Conservation (phyloP, 2,797 vertebrate species). For the Anolis apletophallus region DNA sequence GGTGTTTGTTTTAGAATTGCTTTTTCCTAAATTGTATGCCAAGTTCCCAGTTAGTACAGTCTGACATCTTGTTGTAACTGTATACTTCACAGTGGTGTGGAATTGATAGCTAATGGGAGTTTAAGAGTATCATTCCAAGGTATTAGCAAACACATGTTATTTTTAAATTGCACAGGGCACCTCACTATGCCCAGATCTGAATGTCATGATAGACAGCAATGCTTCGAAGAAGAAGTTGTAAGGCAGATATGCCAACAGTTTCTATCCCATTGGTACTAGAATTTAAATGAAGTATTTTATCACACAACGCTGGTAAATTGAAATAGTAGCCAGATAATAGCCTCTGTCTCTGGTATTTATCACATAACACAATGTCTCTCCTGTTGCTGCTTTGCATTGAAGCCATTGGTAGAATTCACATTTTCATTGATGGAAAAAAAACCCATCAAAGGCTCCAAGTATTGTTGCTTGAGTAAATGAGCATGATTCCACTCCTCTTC, state of each 20-base stretch:
- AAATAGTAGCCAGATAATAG: no score
- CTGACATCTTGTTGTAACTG: conserved; percentile 42
- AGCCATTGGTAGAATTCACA: no score
- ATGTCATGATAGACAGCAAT: conserved; percentile 33
- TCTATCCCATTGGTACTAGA: neutral
- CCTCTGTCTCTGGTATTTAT: no score
- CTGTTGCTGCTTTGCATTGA: no score
- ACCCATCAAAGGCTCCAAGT: no score
- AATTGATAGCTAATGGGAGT: conserved; percentile 44
- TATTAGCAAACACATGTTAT: conserved; percentile 38
- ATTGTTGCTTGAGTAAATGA: no score
- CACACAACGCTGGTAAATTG: no score
- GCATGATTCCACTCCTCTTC: no score
- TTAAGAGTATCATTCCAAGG: conserved; percentile 47
- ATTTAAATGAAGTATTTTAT: neutral
- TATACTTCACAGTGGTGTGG: conserved; percentile 29
- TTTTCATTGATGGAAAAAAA: no score
- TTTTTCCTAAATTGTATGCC: conserved; percentile 35
- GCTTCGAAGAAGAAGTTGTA: conserved; percentile 14
- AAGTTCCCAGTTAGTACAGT: conserved; percentile 33
- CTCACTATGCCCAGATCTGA: conserved; percentile 17
- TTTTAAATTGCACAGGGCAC: conserved; percentile 29
- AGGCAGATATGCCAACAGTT: neutral
- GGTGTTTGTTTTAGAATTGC: conserved; percentile 24
- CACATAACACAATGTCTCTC: no score